Conservation (phyloP, 2,113 vertebrate genomes). For the Balaeniceps rex region DNA sequence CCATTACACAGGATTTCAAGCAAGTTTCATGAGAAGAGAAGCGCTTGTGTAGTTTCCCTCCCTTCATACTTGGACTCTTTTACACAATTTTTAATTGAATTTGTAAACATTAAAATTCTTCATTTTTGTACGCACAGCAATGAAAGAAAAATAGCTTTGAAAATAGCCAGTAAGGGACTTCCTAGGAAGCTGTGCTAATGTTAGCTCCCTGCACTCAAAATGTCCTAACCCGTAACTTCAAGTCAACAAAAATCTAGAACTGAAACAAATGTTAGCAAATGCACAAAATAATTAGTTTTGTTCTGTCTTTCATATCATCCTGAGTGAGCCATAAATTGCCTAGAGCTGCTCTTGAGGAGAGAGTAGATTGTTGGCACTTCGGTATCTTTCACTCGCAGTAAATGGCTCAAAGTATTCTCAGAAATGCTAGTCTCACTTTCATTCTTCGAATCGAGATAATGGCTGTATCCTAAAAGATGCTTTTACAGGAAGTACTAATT, state of each 20-base stretch:
- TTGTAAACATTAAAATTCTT: not conserved
- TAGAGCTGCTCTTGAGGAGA: not conserved
- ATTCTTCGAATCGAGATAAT: not conserved
- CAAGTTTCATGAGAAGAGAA: not conserved
- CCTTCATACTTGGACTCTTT: not conserved
- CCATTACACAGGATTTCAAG: not conserved
- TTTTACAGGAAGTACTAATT: not conserved
- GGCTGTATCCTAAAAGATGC: not conserved
- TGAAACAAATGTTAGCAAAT: not conserved
- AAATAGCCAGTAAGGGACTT: not conserved
- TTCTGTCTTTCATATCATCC: not conserved
- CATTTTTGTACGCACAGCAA: not conserved
- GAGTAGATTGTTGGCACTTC: not conserved
- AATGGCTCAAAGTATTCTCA: not conserved
- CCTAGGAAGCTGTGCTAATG: not conserved
- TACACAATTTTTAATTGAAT: not conserved
- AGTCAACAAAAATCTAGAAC: not conserved
- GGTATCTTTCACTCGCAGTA: not conserved
- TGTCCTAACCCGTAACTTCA: not conserved
- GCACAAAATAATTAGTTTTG: not conserved
- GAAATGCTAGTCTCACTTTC: not conserved
- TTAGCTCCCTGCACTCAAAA: not conserved
- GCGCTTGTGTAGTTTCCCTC: not conserved
- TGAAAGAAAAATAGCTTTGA: not conserved
- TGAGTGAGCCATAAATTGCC: not conserved